phyloP scores from a whole-genome alignment of 53 echinoderm and acorn worm genomes.

The Astropecten irregularis region DNA sequence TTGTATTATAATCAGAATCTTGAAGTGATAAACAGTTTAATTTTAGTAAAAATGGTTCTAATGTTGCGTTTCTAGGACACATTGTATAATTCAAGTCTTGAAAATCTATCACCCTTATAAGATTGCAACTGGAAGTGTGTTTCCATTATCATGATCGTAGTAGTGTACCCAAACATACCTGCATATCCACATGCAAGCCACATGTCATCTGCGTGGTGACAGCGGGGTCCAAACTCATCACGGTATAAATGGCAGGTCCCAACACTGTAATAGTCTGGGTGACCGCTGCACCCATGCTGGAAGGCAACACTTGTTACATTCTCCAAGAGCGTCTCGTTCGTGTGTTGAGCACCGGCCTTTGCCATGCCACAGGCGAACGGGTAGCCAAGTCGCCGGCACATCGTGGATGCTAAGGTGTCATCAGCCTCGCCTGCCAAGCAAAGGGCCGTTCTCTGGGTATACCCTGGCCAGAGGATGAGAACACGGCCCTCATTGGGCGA shows the following conservation, averaged over 20 bases:
- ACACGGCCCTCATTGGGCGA: slow-evolving; percentile 35
- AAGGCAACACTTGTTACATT: background rate
- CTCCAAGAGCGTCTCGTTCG: background rate
- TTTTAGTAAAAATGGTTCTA: too few species aligned
- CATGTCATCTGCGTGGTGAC: background rate
- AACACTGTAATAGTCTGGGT: background rate
- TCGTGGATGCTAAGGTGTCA: background rate
- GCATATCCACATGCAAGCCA: slow-evolving; percentile 34
- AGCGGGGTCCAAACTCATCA: background rate
- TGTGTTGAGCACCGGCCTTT: background rate
- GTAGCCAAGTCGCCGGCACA: slow-evolving; percentile 27
- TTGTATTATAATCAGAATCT: too few species aligned
- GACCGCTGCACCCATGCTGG: background rate
- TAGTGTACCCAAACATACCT: slow-evolving; percentile 21
- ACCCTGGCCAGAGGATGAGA: slow-evolving; percentile 27
- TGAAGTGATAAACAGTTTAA: too few species aligned
- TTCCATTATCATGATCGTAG: too few species aligned
- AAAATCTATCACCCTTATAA: too few species aligned
- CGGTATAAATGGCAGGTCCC: background rate
- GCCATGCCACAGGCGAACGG: slow-evolving; percentile 9
- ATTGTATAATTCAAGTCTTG: too few species aligned
- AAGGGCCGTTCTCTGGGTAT: background rate
- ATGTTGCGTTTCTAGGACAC: too few species aligned
- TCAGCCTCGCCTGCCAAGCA: background rate
- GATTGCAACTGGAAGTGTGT: too few species aligned